A percentile compares a stretch with the other conserved stretches of the same genome.
phyloP scores from a whole-genome alignment of 2,888 invertebrate genomes.

The Rosalia funebris region DNA sequence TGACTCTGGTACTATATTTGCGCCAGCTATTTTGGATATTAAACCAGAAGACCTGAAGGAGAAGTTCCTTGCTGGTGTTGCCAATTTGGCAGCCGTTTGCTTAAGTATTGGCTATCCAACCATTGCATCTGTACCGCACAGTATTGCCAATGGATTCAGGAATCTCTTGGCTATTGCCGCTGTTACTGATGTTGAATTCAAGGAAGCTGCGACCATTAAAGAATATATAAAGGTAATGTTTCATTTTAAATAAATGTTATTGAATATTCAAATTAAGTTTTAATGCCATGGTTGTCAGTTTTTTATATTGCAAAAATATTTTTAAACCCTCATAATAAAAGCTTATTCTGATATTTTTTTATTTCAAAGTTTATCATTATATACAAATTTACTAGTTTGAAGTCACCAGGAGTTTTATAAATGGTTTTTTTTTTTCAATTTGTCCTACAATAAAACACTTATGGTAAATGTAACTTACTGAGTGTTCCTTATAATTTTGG shows the following conservation, averaged over 20 bases:
- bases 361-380: too few relatives aligned
- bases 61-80: conserved; percentile 93
- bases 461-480: too few relatives aligned
- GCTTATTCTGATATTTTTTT: too few relatives aligned
- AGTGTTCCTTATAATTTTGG: too few relatives aligned
- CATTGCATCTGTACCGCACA: conserved; percentile 96
- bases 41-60: conserved; percentile 94
- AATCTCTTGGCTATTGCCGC: conserved; percentile 97
- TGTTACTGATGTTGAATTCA: conserved; percentile 94
- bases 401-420: too few relatives aligned
- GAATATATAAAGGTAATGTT: conserved; percentile 88
- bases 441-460: too few relatives aligned
- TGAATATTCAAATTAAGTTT: too few relatives aligned
- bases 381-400: too few relatives aligned
- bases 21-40: conserved; percentile 97
- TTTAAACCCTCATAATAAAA: too few relatives aligned
- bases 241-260: conserved; percentile 5
- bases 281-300: too few relatives aligned
- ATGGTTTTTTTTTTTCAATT: too few relatives aligned
- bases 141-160: conserved; percentile 97
- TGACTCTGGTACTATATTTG: conserved; percentile 97
- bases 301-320: too few relatives aligned
- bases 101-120: conserved; percentile 96
- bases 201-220: conserved; percentile 92
- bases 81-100: conserved; percentile 93